Evolutionary conservation across 2,113 vertebrate species (phyloP).

Genomic region (Callaeas wilsoni): DNA sequence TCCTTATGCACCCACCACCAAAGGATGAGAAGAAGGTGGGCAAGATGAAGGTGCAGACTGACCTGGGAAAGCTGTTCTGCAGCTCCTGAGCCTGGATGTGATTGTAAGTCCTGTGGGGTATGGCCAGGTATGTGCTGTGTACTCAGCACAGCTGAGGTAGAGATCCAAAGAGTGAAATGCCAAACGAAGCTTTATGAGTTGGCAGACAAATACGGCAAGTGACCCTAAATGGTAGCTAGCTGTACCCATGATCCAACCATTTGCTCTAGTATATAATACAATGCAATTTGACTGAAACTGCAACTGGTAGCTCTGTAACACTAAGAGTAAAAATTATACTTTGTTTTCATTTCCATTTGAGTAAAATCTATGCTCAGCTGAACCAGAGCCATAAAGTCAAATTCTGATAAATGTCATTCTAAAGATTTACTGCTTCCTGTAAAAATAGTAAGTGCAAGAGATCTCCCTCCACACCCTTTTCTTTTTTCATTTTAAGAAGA

Average conservation of each 20-base stretch:
- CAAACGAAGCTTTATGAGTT: background rate
- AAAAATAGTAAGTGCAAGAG: slow-evolving; percentile 6
- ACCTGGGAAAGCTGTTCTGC: background rate
- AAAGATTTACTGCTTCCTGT: slow-evolving; percentile 14
- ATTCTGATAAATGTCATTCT: slow-evolving; percentile 12
- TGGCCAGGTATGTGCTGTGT: background rate
- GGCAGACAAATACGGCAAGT: background rate
- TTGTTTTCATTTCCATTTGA: slow-evolving; percentile 16
- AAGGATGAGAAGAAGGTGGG: background rate
- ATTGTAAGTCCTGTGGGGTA: background rate
- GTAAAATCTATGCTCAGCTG: background rate
- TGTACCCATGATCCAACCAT: background rate
- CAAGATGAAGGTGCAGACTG: background rate
- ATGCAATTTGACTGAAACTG: background rate
- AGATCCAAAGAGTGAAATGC: background rate
- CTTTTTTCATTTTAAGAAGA: slow-evolving; percentile 36
- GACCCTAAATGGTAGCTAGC: background rate
- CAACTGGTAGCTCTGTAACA: background rate
- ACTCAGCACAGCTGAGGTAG: background rate
- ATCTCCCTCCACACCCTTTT: background rate
- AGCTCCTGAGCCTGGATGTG: background rate
- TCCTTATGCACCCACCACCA: background rate
- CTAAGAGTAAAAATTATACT: background rate
- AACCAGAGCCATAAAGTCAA: background rate
- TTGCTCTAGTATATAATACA: background rate